These are phyloP conservation scores for Phocoena phocoena DNA, from an alignment of 2,113 vertebrate genomes.

Conservation along the genomic window DNA sequence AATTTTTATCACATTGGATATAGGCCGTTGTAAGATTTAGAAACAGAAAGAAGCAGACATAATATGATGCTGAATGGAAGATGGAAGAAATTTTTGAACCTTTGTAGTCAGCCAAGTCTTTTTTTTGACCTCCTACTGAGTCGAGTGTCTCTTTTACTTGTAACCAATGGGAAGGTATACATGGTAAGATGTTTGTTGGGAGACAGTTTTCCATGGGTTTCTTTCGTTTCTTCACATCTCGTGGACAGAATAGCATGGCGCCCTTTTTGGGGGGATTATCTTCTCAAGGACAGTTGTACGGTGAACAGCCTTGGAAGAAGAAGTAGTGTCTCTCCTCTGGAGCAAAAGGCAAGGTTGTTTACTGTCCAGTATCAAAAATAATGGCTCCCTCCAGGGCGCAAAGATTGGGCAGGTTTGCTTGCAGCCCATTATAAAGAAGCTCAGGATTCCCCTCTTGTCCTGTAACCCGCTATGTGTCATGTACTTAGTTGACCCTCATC, in stretches of 20 bases:
- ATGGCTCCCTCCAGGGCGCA: neutral
- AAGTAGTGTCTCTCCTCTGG: neutral
- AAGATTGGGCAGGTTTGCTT: neutral
- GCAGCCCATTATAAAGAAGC: neutral
- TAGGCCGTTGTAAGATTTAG: neutral
- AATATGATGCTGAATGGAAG: neutral
- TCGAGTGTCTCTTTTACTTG: neutral
- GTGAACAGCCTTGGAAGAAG: neutral
- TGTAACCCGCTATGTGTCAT: rapidly evolving
- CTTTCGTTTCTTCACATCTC: neutral
- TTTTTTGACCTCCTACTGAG: neutral
- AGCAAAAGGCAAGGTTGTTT: neutral
- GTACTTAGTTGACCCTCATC: neutral
- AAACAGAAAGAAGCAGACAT: neutral
- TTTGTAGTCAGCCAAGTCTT: neutral
- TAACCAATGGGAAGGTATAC: neutral
- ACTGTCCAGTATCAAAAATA: neutral
- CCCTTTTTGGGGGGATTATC: neutral
- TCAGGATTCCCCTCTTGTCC: neutral
- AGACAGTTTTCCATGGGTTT: neutral
- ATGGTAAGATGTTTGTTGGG: neutral
- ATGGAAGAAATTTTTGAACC: neutral
- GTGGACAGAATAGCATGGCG: neutral
- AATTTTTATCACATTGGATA: neutral
- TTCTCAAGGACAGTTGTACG: neutral